Percentiles rank a stretch among this genome's conserved stretches.
phyloP scores from a whole-genome alignment of 92 coral and sea anemone species.

The Zoanthus sansibaricus region DNA sequence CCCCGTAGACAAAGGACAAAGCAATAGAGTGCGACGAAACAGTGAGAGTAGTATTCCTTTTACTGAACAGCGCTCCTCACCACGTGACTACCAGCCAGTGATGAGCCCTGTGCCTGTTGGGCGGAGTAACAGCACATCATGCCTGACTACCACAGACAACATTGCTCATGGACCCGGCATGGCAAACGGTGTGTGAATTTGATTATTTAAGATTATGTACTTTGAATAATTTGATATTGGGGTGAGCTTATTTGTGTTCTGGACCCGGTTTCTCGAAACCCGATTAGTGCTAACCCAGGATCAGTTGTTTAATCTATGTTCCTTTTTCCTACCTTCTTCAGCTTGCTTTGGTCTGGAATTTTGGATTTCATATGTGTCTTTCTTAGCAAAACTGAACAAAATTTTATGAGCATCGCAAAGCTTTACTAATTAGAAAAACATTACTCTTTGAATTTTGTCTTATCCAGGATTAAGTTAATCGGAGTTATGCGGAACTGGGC shows the following conservation, averaged over 20 bases:
- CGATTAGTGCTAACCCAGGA: no score
- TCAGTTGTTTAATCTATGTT: no score
- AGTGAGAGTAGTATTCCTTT: constrained; percentile 86
- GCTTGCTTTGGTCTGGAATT: no score
- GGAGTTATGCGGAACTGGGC: no score
- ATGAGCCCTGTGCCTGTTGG: constrained; percentile 88
- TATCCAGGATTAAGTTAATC: no score
- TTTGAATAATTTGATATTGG: background rate
- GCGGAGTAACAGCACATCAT: constrained; percentile 87
- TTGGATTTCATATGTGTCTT: no score
- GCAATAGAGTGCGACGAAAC: constrained; percentile 60
- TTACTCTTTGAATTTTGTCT: no score
- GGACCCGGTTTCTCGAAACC: no score
- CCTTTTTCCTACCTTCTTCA: no score
- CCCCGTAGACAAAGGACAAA: constrained; percentile 34
- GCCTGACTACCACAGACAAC: constrained; percentile 73
- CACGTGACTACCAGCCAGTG: constrained; percentile 76
- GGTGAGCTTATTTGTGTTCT: background rate
- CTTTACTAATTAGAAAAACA: no score
- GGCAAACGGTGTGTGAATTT: constrained; percentile 64
- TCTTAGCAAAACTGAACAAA: no score
- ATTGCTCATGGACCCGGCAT: constrained; percentile 62
- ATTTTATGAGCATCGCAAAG: no score
- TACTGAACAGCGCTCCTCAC: constrained; percentile 65
- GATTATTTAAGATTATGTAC: background rate